Evolutionary conservation across 2,888 invertebrate genomes (phyloP).

Genomic region (Orthonevra nobilis): DNA sequence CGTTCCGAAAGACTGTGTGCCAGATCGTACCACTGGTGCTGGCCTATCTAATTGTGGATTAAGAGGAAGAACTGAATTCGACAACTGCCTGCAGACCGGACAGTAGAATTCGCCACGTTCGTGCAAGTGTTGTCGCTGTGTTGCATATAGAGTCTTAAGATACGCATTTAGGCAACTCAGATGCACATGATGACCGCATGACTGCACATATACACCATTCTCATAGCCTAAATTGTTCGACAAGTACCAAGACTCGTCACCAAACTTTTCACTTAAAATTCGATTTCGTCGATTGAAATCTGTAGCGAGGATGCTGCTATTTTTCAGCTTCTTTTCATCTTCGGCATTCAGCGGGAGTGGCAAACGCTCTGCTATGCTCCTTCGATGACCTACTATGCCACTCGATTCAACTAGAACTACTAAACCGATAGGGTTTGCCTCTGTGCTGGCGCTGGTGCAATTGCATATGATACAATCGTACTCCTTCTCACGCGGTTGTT

Average conservation of each 20-base stretch:
- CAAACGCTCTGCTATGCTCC: constrained; percentile 78
- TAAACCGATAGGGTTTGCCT: constrained; percentile 91
- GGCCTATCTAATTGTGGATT: constrained; percentile 87
- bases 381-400: constrained; percentile 91
- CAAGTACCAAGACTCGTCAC: constrained; percentile 89
- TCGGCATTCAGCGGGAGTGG: constrained; percentile 84
- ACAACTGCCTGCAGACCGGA: constrained; percentile 95
- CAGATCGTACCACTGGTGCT: constrained; percentile 84
- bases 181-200: constrained; percentile 98
- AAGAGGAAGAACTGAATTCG: constrained; percentile 93
- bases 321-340: constrained; percentile 82
- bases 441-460: constrained; percentile 91
- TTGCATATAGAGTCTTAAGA: constrained; percentile 89
- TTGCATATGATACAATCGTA: constrained; percentile 98
- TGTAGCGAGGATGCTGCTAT: constrained; percentile 85
- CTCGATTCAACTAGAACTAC: constrained; percentile 93
- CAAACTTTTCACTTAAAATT: constrained; percentile 88
- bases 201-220: constrained; percentile 95
- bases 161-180: constrained; percentile 96
- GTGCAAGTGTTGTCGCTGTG: constrained; percentile 88
- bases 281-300: constrained; percentile 90
- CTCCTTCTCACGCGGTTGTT: constrained; percentile 84
- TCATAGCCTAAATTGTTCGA: constrained; percentile 92
- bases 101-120: constrained; percentile 95
- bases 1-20: constrained; percentile 78